These are phyloP conservation scores for Reinhardtius hippoglossoides DNA, from an alignment of 2,113 vertebrate genomes.

Conservation along the genomic window DNA sequence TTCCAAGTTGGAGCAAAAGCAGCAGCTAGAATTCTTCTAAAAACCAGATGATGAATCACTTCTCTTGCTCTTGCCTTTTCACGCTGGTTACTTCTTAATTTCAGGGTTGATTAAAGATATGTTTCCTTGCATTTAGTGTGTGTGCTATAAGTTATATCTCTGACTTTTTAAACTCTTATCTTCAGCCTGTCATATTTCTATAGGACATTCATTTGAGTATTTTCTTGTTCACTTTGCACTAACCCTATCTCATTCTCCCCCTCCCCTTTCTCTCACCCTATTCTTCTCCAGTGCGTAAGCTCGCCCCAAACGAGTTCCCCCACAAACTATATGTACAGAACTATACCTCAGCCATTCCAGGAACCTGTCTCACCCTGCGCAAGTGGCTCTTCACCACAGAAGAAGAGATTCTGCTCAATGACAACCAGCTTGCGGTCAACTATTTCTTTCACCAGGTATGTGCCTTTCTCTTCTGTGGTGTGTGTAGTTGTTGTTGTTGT, in stretches of 20 bases:
- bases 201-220: not conserved
- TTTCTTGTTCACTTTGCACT: not conserved
- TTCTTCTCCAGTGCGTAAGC: constrained; percentile 87
- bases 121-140: not conserved
- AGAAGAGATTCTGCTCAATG: constrained; percentile 92
- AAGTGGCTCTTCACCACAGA: constrained; percentile 98
- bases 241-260: not conserved
- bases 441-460: constrained; percentile 96
- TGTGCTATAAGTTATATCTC: not conserved
- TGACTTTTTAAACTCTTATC: not conserved
- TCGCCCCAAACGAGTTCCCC: constrained; percentile 97
- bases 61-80: not conserved
- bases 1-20: not conserved
- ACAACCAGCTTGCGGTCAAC: constrained; percentile 91
- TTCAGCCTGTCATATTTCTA: not conserved
- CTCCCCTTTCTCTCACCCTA: not conserved
- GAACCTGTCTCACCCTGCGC: constrained; percentile 92
- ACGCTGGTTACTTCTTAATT: not conserved
- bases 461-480: not conserved
- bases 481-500: not conserved
- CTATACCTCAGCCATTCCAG: constrained; percentile 94
- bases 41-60: not conserved
- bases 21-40: not conserved
- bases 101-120: not conserved
- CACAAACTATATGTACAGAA: constrained; percentile 99